Evolutionary conservation across 2,888 invertebrate genomes (phyloP), one percentile per base, ranked within the genome.

Genomic region (Cephus nigrinus): DNA sequence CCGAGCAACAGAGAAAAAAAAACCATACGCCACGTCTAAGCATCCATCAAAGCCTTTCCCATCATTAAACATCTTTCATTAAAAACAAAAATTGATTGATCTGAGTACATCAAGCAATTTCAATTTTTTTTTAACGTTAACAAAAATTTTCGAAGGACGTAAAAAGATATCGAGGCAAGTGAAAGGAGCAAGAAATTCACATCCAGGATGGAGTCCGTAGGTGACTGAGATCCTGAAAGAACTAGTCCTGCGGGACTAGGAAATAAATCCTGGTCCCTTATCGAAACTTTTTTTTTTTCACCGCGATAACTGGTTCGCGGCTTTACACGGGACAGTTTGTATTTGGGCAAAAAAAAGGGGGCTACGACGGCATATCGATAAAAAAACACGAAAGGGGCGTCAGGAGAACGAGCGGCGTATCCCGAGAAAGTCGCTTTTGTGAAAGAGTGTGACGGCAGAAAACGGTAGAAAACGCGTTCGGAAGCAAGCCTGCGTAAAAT

Each of bases 311-410:
- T 71, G 71, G 71, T n/a, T 71, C 71, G 31, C 71, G 40, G 76
- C 76, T 83, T 78, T 80, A 83, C 77, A 79, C 81, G 69, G 76
- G 73, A 71, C 79, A 79, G 79, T 83, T 83, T 79, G 83, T 83
- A 79, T 75, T 76, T 77, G 81, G 76, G 30, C 30, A n/a, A 71
- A 69, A 31, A 69, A 69, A 32, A 69, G 9, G 11, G 30, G 71
- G 32, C 30, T n/a, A 32, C 12, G 31, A 30, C 31, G 71, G 30
- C 30, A 72, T 73, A 73, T 72, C 72, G 74, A 34, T 35, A 72
- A 33, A 55, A 55, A 55, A 75, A 76, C 40, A 35, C 68, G 78
- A 40, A 68, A 71, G 15, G 15, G 40, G 15, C 40, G 15, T 5
- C 40, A 40, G 15, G 15, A 4, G 78, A 30, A 55, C 32, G 30